Evolutionary conservation across 2,797 vertebrate genomes (phyloP), one percentile per base, ranked within the genome.

Genomic region (Phylloscopus collybita): DNA sequence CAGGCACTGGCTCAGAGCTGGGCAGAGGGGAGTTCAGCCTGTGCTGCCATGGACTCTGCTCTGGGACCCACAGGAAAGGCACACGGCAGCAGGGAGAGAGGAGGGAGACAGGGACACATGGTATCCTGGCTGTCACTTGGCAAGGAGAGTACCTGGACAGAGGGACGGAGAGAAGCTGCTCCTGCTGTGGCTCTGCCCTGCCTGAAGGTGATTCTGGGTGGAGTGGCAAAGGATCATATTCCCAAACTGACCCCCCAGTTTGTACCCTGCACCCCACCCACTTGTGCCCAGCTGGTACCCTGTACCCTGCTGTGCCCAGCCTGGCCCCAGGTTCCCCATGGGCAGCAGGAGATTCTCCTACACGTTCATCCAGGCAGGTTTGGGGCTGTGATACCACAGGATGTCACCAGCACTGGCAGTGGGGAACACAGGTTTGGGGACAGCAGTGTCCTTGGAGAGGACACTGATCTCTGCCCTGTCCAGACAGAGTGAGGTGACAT

Each of bases 311-410:
- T 3, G 3, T 26, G 30, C 34, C 61, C 71, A 66, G 22, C 32
- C 44, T 7, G 21, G 45, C 32, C 12, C 27, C 1, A 4, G 10
- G 20, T 22, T 65, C 50, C 32, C 59, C 0, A 0, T 3, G 19
- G 47, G 50, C 50, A 80, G 25, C 0, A 1, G 36, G 45, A 80
- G 1, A 0, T 30, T 62, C 11, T 15, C 11, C 1, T 16, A 13
- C 13, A 36, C 9, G 22, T 65, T 70, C 56, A 57, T 38, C 66
- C 49, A 32, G 45, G 59, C 36, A 42, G 38, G 17, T 80, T 11
- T 78, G 65, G 60, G 61, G 25, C 56, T 85, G 34, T 62, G 38
- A 29, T 10, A 34, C 22, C 26, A 16, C 42, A 18, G 10, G n/a
- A 40, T 72, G 34, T 26, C 13, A 9, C 72, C 53, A 75, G 30